Conservation (phyloP, 2,113 vertebrate species). For the Formicarius rufipectus region DNA sequence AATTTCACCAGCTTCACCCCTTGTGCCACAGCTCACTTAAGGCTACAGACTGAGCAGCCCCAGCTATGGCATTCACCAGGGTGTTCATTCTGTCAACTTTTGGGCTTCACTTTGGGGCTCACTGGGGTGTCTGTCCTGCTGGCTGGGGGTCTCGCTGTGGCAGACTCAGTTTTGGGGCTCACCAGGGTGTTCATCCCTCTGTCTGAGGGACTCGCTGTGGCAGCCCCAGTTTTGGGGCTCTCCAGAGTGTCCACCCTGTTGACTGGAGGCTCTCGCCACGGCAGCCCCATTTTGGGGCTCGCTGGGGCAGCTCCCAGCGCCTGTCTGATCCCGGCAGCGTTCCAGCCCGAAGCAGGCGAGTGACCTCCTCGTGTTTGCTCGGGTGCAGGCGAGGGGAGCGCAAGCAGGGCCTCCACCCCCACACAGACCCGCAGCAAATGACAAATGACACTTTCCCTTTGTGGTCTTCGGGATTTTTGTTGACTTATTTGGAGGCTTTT, state of each 20-base stretch:
- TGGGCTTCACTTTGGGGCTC: background rate
- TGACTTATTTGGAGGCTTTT: slow-evolving; percentile 95
- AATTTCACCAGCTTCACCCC: background rate
- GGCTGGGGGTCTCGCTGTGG: too few relatives aligned
- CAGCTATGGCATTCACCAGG: background rate
- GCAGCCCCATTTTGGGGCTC: background rate
- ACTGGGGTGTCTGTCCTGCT: fast-evolving
- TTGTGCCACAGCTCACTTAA: fast-evolving
- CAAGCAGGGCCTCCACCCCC: slow-evolving; percentile 79
- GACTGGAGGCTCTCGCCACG: fast-evolving
- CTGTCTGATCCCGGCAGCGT: background rate
- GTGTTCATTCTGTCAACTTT: background rate
- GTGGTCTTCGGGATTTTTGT: slow-evolving; percentile 90
- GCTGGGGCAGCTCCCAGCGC: fast-evolving
- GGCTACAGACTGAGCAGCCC: background rate
- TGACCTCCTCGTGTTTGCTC: slow-evolving; percentile 84
- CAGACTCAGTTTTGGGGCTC: background rate
- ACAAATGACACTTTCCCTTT: slow-evolving; percentile 97
- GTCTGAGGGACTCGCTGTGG: too few relatives aligned
- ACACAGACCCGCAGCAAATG: slow-evolving; percentile 85
- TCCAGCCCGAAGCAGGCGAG: slow-evolving; percentile 26
- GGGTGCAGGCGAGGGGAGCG: slow-evolving; percentile 75
- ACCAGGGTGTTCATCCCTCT: too few relatives aligned
- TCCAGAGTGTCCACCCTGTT: fast-evolving
- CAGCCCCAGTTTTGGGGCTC: fast-evolving